Conservation (phyloP, 2,113 vertebrate genomes). For the Pelusios castaneus region DNA sequence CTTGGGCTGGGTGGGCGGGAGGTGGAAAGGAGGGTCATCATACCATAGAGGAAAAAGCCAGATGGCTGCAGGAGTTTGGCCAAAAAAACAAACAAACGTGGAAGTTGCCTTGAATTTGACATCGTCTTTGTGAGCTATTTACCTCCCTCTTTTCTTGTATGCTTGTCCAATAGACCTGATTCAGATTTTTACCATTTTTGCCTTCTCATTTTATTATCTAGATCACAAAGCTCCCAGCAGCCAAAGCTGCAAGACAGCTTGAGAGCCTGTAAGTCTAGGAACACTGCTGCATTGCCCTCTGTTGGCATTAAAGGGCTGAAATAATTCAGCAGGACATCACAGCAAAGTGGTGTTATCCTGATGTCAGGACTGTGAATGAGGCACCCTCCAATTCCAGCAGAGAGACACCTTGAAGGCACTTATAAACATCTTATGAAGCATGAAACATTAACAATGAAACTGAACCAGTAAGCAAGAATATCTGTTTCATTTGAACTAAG, state of each 20-base stretch:
- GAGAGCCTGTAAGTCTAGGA: background rate
- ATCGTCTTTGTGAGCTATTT: slow-evolving; percentile 49
- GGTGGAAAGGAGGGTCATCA: background rate
- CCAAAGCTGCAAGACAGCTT: slow-evolving; percentile 10
- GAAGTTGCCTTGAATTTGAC: slow-evolving; percentile 58
- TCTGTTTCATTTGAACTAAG: slow-evolving; percentile 12
- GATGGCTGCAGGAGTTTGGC: slow-evolving; percentile 69
- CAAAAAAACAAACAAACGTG: slow-evolving; percentile 51
- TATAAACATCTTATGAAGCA: background rate
- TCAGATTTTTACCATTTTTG: background rate
- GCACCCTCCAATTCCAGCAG: background rate
- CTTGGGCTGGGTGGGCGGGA: slow-evolving; percentile 8
- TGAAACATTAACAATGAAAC: background rate
- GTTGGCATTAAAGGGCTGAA: slow-evolving; percentile 8
- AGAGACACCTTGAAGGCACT: slow-evolving; percentile 16
- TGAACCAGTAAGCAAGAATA: slow-evolving; percentile 1
- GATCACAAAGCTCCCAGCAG: background rate
- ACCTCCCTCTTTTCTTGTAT: background rate
- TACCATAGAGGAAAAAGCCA: slow-evolving; percentile 58
- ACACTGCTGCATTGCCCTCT: background rate
- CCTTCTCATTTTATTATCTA: background rate
- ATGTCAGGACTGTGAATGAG: background rate
- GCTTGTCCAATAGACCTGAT: slow-evolving; percentile 40
- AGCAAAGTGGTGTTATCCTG: background rate
- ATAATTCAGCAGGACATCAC: background rate